A percentile compares a stretch with the other conserved stretches of the same genome.
Evolutionary conservation across 2,113 vertebrate genomes (phyloP).

Genomic region (Pachycephala philippinensis): DNA sequence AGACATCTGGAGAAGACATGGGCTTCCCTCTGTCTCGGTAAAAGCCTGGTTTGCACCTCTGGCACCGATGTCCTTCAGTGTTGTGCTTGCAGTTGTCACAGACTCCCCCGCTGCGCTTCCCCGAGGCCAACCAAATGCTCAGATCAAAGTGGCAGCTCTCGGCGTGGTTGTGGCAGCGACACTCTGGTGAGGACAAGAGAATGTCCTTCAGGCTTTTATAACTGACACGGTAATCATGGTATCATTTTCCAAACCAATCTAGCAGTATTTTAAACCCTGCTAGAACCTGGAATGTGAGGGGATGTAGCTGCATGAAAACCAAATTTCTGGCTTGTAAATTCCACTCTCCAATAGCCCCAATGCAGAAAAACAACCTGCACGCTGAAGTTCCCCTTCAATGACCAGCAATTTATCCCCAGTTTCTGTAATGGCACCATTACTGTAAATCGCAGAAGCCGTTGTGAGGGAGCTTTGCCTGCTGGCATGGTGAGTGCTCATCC

Average conservation of each 20-base stretch:
- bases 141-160: slow-evolving; percentile 83
- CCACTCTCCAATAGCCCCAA: not conserved
- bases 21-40: slow-evolving; percentile 72
- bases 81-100: slow-evolving; percentile 83
- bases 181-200: slow-evolving; percentile 65
- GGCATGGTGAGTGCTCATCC: not conserved
- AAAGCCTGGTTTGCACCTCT: slow-evolving; percentile 81
- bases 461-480: not conserved
- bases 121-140: slow-evolving; percentile 77
- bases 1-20: slow-evolving; percentile 73
- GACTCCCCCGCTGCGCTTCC: slow-evolving; percentile 77
- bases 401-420: not conserved
- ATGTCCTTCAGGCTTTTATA: not conserved
- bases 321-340: not conserved
- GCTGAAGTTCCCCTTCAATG: not conserved
- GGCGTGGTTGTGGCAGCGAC: slow-evolving; percentile 84
- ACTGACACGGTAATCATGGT: too few species aligned
- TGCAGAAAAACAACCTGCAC: not conserved
- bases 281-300: not conserved
- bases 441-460: not conserved
- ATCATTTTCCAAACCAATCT: not conserved
- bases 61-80: slow-evolving; percentile 82
- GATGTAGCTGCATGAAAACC: not conserved
- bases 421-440: not conserved
- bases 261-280: not conserved